phyloP scores from a whole-genome alignment of 1,140 invertebrate species.

The Cherax quadricarinatus region DNA sequence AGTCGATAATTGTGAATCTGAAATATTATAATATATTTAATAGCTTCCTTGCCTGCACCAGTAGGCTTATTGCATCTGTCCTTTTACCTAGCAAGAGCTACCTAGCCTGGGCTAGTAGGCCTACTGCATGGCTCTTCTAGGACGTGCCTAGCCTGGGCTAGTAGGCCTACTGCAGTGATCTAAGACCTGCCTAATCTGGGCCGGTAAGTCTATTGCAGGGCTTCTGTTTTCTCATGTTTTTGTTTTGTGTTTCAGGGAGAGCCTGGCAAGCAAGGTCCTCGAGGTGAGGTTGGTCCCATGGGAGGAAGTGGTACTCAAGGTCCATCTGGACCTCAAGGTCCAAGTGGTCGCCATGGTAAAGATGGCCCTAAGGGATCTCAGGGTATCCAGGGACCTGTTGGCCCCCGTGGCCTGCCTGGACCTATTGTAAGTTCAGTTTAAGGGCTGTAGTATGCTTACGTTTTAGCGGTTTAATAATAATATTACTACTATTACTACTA shows the following conservation, averaged over 20 bases:
- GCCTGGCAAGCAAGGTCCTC: conserved; percentile 41
- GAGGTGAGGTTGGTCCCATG: conserved; percentile 68
- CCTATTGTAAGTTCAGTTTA: conserved; percentile 34
- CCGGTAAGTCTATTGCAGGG: too few species aligned
- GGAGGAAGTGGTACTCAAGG: conserved; percentile 75
- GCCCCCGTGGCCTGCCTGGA: conserved; percentile 74
- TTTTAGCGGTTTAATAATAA: not conserved
- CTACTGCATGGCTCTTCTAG: too few species aligned
- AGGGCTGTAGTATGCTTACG: not conserved
- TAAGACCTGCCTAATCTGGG: too few species aligned
- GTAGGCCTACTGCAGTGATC: too few species aligned
- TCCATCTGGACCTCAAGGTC: conserved; percentile 75
- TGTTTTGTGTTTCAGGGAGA: conserved; percentile 43
- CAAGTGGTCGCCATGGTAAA: conserved; percentile 75
- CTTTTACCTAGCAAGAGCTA: too few species aligned
- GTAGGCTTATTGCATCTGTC: too few species aligned
- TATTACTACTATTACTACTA: too few species aligned
- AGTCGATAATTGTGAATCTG: too few species aligned
- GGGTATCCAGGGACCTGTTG: conserved; percentile 75
- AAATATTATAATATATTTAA: too few species aligned
- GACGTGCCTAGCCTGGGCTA: too few species aligned
- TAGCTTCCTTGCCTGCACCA: too few species aligned
- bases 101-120: too few species aligned
- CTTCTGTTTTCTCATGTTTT: not conserved
- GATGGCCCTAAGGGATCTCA: conserved; percentile 75